A percentile compares a stretch with the other conserved stretches of the same genome.
Evolutionary conservation across 1,140 invertebrate species (phyloP).

Genomic region (Sipha flava): DNA sequence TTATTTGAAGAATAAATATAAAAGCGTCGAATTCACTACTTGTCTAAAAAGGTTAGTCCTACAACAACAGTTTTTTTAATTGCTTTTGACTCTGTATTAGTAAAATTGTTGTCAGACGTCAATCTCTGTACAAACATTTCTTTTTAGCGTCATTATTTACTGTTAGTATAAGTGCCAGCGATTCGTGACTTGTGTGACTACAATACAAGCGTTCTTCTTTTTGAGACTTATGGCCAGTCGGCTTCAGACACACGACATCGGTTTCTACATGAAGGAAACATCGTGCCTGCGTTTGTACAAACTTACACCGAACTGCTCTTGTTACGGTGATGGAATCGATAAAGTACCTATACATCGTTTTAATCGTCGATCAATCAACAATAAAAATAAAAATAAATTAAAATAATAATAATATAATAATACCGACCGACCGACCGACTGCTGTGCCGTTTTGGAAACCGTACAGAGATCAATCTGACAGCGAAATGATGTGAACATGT

Average conservation of each 20-base stretch:
- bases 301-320: neutral
- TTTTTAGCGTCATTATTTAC: conserved; percentile 7
- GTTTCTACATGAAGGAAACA: neutral
- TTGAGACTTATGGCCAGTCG: neutral
- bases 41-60: neutral
- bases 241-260: neutral
- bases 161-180: neutral
- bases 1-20: neutral
- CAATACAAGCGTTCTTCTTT: conserved; percentile 11
- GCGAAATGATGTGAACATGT: conserved; percentile 13
- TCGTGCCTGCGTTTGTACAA: neutral
- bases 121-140: neutral
- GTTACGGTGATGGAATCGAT: neutral
- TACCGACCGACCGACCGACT: neutral
- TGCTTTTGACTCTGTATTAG: neutral
- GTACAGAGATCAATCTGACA: neutral
- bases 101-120: neutral
- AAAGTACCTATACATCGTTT: neutral
- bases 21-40: no score
- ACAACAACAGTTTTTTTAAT: neutral
- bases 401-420: neutral
- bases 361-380: conserved; percentile 27
- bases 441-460: conserved; percentile 16
- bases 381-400: neutral
- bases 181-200: conserved; percentile 13